A percentile compares a stretch with the other conserved stretches of the same genome.
Conservation (phyloP, 2,797 vertebrate species). For the Enteromius mattozi region DNA sequence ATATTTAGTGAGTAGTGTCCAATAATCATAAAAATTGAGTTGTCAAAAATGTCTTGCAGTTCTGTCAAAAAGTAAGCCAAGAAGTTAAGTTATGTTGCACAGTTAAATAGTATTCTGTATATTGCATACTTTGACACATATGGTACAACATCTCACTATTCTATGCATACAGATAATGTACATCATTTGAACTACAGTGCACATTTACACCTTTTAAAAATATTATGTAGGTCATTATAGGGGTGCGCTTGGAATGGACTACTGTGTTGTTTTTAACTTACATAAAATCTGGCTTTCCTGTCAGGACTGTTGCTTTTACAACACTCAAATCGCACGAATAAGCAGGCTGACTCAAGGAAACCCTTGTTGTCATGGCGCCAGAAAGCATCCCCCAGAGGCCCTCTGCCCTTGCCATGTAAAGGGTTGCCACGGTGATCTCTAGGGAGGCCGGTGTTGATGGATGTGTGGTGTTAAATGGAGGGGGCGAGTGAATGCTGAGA, state of each 20-base stretch:
- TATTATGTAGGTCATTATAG: neutral
- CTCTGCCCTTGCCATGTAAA: constrained; percentile 43
- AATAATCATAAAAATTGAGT: neutral
- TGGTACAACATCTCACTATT: neutral
- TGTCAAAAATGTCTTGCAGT: neutral
- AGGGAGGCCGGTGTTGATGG: constrained; percentile 56
- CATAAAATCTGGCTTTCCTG: neutral
- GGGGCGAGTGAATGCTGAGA: constrained; percentile 52
- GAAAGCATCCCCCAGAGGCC: constrained; percentile 49
- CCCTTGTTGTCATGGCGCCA: constrained; percentile 60
- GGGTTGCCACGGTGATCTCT: constrained; percentile 59
- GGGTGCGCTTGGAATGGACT: neutral
- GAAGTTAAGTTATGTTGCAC: neutral
- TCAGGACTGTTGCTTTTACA: constrained; percentile 43
- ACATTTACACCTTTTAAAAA: neutral
- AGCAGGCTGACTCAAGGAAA: constrained; percentile 45
- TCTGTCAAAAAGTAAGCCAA: neutral
- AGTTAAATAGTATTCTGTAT: neutral
- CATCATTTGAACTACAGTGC: neutral
- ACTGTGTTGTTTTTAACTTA: neutral
- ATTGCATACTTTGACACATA: neutral
- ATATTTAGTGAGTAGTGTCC: neutral
- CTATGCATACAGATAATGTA: neutral
- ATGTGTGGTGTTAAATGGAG: constrained; percentile 51
- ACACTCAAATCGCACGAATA: constrained; percentile 40